Evolutionary conservation across 1,140 invertebrate genomes (phyloP).

Genomic region (Drosophila kepulauana): DNA sequence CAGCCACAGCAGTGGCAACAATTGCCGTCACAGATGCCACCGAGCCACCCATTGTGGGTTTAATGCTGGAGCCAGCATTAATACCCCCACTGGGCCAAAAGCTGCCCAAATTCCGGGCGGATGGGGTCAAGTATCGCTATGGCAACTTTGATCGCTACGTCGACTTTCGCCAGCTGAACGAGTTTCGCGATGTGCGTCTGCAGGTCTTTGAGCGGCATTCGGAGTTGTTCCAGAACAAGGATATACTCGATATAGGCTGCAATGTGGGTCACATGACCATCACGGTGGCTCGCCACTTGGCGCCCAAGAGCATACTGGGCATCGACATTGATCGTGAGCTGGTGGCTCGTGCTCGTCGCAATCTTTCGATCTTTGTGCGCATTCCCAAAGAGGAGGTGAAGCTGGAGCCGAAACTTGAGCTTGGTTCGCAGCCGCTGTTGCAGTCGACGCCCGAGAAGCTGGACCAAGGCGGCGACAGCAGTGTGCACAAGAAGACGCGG

Average conservation of each 20-base stretch:
- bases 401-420: conserved; percentile 26
- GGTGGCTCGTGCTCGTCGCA: conserved; percentile 87
- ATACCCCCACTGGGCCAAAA: conserved; percentile 73
- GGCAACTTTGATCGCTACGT: conserved; percentile 99
- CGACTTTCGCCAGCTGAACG: conserved; percentile 94
- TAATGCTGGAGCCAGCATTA: conserved; percentile 61
- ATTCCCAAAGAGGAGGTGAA: conserved; percentile 64
- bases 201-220: conserved; percentile 91
- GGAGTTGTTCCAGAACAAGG: conserved; percentile 95
- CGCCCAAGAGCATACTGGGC: conserved; percentile 94
- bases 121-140: conserved; percentile 93
- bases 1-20: not conserved
- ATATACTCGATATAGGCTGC: conserved; percentile 98
- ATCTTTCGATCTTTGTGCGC: conserved; percentile 78
- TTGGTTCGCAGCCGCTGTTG: not conserved
- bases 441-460: conserved; percentile 13
- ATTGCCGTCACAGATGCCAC: not conserved
- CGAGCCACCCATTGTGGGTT: not conserved
- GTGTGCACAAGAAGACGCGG: conserved; percentile 60
- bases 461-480: not conserved
- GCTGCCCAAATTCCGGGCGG: conserved; percentile 90
- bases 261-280: conserved; percentile 98
- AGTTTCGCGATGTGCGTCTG: conserved; percentile 93
- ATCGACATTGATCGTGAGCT: conserved; percentile 97
- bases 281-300: conserved; percentile 93